Percentiles rank a stretch among this genome's conserved stretches.
phyloP scores from a whole-genome alignment of 1,140 invertebrate genomes.

The Microplitis mediator region DNA sequence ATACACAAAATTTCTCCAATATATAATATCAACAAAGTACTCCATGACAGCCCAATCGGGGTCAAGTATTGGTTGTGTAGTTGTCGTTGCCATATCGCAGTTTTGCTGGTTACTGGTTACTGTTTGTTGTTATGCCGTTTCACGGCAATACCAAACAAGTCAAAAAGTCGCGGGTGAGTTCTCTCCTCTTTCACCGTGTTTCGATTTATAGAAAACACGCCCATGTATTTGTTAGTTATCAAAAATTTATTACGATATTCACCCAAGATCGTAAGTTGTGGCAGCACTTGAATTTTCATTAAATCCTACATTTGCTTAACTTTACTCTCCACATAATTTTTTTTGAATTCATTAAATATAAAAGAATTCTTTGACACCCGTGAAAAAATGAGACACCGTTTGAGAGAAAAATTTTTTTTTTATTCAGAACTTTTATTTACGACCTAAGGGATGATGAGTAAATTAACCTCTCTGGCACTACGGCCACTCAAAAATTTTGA shows the following conservation, averaged over 20 bases:
- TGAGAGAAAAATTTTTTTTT: too few species aligned
- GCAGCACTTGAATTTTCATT: not conserved
- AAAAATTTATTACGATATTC: constrained; percentile 20
- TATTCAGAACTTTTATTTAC: too few species aligned
- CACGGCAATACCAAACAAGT: not conserved
- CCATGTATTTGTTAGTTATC: constrained; percentile 14
- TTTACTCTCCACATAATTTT: too few species aligned
- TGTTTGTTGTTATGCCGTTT: not conserved
- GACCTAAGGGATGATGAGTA: too few species aligned
- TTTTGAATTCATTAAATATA: too few species aligned
- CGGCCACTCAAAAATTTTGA: too few species aligned
- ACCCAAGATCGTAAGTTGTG: not conserved
- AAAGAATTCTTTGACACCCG: too few species aligned
- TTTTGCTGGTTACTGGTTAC: not conserved
- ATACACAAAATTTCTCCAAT: constrained; percentile 11
- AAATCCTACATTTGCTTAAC: too few species aligned
- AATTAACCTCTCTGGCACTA: too few species aligned
- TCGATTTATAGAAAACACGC: not conserved
- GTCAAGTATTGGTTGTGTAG: constrained; percentile 16
- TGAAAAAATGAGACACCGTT: too few species aligned
- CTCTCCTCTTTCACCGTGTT: too few species aligned
- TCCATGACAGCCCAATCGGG: constrained; percentile 18
- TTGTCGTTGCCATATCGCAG: not conserved
- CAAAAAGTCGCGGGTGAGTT: not conserved
- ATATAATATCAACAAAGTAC: constrained; percentile 23